Evolutionary conservation across 2,888 invertebrate species (phyloP).

Genomic region (Caenorhabditis drosophilae): DNA sequence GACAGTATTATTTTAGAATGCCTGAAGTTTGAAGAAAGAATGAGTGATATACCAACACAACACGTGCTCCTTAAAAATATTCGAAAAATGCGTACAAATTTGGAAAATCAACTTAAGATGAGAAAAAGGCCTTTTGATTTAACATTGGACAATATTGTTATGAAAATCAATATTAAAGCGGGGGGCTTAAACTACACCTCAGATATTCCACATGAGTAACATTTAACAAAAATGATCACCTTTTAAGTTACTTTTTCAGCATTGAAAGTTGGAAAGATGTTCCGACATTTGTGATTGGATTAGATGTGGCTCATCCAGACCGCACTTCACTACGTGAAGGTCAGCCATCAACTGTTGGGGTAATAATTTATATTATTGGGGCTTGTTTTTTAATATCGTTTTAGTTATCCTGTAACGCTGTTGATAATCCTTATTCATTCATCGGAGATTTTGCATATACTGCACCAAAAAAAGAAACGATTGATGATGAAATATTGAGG

Average conservation of each 20-base stretch:
- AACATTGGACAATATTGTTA: slow-evolving; percentile 36
- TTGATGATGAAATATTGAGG: slow-evolving; percentile 28
- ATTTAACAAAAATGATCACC: too few relatives aligned
- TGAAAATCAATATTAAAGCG: slow-evolving; percentile 36
- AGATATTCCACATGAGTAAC: slow-evolving; percentile 30
- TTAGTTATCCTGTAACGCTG: slow-evolving; percentile 33
- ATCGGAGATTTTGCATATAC: slow-evolving; percentile 37
- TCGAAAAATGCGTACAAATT: slow-evolving; percentile 19
- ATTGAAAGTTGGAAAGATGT: slow-evolving; percentile 20
- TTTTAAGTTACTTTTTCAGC: too few relatives aligned
- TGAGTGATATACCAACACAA: slow-evolving; percentile 36
- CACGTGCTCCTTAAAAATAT: slow-evolving; percentile 27
- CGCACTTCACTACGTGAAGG: slow-evolving; percentile 16
- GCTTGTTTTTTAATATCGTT: too few relatives aligned
- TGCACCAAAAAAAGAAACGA: slow-evolving; percentile 25
- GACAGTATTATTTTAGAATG: slow-evolving; percentile 20
- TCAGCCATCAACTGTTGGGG: slow-evolving; percentile 33
- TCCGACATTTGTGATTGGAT: slow-evolving; percentile 25
- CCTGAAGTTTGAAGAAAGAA: slow-evolving; percentile 34
- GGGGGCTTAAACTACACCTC: slow-evolving; percentile 41
- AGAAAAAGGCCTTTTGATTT: slow-evolving; percentile 13
- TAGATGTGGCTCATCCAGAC: slow-evolving; percentile 40
- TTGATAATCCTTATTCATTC: slow-evolving; percentile 28
- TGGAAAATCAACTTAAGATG: slow-evolving; percentile 9
- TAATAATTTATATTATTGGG: too few relatives aligned